A percentile compares a stretch with the other conserved stretches of the same genome.
phyloP scores from a whole-genome alignment of 2,797 vertebrate species.

The Erethizon dorsatum region DNA sequence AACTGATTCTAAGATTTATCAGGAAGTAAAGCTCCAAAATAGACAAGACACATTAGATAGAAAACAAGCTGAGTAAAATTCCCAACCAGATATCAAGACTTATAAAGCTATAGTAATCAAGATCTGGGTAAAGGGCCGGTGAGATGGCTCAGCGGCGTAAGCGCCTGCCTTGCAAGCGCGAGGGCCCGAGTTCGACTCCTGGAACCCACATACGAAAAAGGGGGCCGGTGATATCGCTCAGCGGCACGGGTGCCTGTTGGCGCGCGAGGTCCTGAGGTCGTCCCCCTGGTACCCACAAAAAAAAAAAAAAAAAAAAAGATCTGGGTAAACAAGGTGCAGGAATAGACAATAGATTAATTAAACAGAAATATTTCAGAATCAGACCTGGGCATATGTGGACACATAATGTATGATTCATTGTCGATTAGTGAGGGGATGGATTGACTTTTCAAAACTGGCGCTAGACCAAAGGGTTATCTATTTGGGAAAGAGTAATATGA shows the following conservation, averaged over 20 bases:
- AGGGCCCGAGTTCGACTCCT: too few species aligned
- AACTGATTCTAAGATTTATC: conserved; percentile 46
- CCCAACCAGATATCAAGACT: not conserved
- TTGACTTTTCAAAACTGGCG: not conserved
- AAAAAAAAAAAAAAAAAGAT: too few species aligned
- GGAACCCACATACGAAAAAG: too few species aligned
- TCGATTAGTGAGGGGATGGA: not conserved
- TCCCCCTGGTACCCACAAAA: too few species aligned
- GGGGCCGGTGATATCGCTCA: too few species aligned
- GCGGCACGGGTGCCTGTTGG: too few species aligned
- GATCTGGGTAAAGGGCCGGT: not conserved
- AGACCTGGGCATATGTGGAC: not conserved
- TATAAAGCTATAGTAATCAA: conserved; percentile 24
- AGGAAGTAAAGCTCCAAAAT: conserved; percentile 9
- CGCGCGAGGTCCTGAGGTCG: too few species aligned
- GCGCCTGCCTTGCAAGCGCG: too few species aligned
- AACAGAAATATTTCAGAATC: not conserved
- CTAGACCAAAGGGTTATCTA: not conserved
- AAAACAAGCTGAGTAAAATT: conserved; percentile 42
- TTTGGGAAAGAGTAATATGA: not conserved
- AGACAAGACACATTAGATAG: not conserved
- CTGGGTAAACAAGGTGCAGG: not conserved
- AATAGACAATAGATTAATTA: not conserved
- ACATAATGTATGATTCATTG: not conserved
- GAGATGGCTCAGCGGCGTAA: too few species aligned